phyloP scores from a whole-genome alignment of 1,140 invertebrate genomes.

The Aleiodes sp. region DNA sequence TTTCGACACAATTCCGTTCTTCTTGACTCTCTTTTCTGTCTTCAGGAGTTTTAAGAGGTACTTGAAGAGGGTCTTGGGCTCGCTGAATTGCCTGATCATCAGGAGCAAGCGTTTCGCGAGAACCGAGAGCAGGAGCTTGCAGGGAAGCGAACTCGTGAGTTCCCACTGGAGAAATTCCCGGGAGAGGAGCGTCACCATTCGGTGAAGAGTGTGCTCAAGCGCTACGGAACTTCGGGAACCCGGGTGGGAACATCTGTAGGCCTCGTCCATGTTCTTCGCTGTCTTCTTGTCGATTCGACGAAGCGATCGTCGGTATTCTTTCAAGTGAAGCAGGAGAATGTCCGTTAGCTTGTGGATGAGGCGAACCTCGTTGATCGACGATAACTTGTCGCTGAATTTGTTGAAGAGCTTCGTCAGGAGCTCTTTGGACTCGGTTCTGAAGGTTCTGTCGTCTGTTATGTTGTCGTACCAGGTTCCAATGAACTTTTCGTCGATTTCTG shows the following conservation, averaged over 20 bases:
- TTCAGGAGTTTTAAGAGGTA: neutral
- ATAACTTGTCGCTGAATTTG: slow-evolving; percentile 45
- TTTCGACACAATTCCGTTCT: slow-evolving; percentile 45
- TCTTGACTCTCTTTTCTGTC: neutral
- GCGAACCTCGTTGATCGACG: slow-evolving; percentile 48
- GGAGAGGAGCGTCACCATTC: slow-evolving; percentile 68
- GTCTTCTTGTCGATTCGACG: slow-evolving; percentile 54
- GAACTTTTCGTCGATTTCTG: slow-evolving; percentile 49
- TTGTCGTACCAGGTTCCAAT: slow-evolving; percentile 55
- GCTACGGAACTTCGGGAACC: slow-evolving; percentile 60
- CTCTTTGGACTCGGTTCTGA: slow-evolving; percentile 46
- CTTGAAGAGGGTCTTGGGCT: neutral
- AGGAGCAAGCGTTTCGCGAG: slow-evolving; percentile 69
- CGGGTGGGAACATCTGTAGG: slow-evolving; percentile 61
- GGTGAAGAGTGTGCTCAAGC: slow-evolving; percentile 69
- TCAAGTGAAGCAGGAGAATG: slow-evolving; percentile 57
- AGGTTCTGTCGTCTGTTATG: slow-evolving; percentile 52
- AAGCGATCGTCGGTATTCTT: slow-evolving; percentile 58
- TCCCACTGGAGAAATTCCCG: slow-evolving; percentile 74
- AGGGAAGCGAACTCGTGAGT: slow-evolving; percentile 73
- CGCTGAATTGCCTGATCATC: slow-evolving; percentile 45
- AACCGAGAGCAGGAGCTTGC: slow-evolving; percentile 70
- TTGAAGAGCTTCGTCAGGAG: slow-evolving; percentile 48
- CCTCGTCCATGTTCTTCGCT: slow-evolving; percentile 52
- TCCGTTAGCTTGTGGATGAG: slow-evolving; percentile 54